phyloP scores from a whole-genome alignment of 2,113 vertebrate genomes.

The Mastomys natalensis region DNA sequence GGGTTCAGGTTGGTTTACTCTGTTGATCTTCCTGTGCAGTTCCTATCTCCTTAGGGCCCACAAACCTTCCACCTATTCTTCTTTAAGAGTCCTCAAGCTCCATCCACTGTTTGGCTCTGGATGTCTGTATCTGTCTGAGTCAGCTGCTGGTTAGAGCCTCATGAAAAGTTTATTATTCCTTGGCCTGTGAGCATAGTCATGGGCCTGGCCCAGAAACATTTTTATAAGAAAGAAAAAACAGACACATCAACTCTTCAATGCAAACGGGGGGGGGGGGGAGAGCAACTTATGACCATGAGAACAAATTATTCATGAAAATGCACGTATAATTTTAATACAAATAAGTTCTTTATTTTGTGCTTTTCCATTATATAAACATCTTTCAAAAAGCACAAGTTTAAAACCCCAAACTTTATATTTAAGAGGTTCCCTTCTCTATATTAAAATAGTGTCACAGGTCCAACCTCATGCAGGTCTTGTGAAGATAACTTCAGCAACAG shows the following conservation, averaged over 20 bases:
- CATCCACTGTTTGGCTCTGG: no score
- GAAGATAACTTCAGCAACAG: no score
- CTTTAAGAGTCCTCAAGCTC: no score
- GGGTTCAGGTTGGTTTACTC: no score
- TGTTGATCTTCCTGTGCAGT: no score
- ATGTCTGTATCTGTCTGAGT: no score
- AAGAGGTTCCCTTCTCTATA: neutral
- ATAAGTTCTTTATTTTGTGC: neutral
- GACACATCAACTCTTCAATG: neutral
- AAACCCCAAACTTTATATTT: neutral
- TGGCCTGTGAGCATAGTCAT: neutral
- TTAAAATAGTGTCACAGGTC: neutral
- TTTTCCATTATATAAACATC: conserved; percentile 27
- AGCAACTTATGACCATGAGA: neutral
- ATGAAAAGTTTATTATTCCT: neutral
- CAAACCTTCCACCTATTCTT: no score
- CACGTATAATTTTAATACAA: neutral
- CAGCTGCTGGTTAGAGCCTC: no score
- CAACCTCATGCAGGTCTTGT: neutral
- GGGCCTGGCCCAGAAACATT: neutral
- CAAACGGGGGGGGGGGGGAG: no score
- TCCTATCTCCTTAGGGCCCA: no score
- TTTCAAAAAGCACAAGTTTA: conserved; percentile 8
- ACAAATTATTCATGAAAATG: neutral
- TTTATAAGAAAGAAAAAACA: neutral